phyloP scores from a whole-genome alignment of 2,113 vertebrate species.

The Gallinago jamesoni region DNA sequence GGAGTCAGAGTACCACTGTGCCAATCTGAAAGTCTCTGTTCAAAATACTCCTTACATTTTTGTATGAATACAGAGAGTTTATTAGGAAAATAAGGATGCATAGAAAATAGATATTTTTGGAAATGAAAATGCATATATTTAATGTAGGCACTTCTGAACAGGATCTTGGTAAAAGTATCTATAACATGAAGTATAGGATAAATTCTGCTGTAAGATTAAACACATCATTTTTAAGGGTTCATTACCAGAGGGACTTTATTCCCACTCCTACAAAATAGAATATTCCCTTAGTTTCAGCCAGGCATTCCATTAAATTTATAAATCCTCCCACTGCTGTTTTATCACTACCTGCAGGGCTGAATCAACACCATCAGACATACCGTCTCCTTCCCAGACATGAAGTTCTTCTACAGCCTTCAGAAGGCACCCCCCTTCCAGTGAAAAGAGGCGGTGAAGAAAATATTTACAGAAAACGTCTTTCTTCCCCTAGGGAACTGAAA shows the following conservation, averaged over 20 bases:
- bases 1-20: not conserved
- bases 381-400: not conserved
- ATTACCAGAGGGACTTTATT: not conserved
- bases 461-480: not conserved
- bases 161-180: not conserved
- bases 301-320: not conserved
- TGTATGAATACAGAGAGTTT: not conserved
- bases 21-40: not conserved
- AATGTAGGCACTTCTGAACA: not conserved
- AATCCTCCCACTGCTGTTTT: not conserved
- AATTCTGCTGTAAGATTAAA: not conserved
- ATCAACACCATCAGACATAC: not conserved
- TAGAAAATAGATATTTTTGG: not conserved
- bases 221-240: not conserved
- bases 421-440: not conserved
- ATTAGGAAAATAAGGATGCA: not conserved
- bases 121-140: not conserved
- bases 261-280: not conserved
- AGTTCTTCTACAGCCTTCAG: not conserved
- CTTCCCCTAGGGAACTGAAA: not conserved
- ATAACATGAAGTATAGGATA: not conserved
- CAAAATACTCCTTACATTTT: not conserved
- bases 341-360: not conserved
- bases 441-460: not conserved
- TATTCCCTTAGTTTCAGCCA: not conserved